Conservation (phyloP, 2,888 invertebrate species). For the Thyatira batis region DNA sequence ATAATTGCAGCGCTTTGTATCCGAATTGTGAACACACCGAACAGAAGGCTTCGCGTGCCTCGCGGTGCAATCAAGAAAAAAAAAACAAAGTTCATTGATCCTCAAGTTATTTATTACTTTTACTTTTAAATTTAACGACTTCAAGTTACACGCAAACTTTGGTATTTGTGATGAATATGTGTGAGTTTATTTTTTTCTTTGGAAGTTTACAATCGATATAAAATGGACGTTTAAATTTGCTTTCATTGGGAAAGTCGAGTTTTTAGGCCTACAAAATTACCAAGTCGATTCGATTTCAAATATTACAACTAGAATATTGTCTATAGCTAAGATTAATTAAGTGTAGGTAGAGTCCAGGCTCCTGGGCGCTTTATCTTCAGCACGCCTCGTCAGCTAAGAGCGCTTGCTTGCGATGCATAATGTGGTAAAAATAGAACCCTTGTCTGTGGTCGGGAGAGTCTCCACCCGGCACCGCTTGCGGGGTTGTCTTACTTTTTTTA, state of each 20-base stretch:
- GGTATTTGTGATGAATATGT: conserved; percentile 28
- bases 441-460: conserved; percentile 27
- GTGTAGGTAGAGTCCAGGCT: conserved; percentile 11
- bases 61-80: conserved; percentile 28
- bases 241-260: neutral
- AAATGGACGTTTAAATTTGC: neutral
- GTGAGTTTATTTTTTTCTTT: neutral
- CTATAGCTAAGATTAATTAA: conserved; percentile 18
- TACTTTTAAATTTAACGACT: conserved; percentile 59
- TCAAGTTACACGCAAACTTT: conserved; percentile 47
- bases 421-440: conserved; percentile 73
- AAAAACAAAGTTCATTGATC: conserved; percentile 51
- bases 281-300: neutral
- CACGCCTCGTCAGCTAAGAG: conserved; percentile 24
- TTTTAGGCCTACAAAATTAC: too few relatives aligned
- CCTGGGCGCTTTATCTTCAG: conserved; percentile 11
- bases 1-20: neutral
- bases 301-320: too few relatives aligned
- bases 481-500: conserved; percentile 6
- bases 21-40: neutral
- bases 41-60: conserved; percentile 39
- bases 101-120: conserved; percentile 55
- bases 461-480: conserved; percentile 26
- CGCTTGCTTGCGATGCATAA: conserved; percentile 58
- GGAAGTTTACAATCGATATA: neutral